These are phyloP conservation scores for Diploscapter pachys DNA, from an alignment of 1,140 invertebrate genomes.

Conservation along the genomic window DNA sequence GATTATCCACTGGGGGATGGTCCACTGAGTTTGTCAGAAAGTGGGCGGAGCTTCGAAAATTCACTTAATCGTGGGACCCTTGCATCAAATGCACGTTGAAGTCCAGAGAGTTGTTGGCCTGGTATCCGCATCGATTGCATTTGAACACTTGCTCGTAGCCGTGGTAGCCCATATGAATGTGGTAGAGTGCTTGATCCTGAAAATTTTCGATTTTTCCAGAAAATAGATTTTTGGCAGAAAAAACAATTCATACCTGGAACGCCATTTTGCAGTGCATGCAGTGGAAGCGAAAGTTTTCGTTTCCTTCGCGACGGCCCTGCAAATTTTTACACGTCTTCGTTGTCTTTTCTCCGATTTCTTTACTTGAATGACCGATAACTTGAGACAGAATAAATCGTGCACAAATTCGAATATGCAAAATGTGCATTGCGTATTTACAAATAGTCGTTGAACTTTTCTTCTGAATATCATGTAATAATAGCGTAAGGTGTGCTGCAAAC, in stretches of 20 bases:
- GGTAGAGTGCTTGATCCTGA: slow-evolving; percentile 82
- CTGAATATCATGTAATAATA: neutral
- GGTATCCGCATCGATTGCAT: slow-evolving; percentile 85
- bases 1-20: too few relatives aligned
- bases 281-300: slow-evolving; percentile 58
- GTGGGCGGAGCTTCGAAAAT: too few relatives aligned
- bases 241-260: slow-evolving; percentile 15
- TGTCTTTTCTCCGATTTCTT: neutral
- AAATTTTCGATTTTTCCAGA: slow-evolving; percentile 61
- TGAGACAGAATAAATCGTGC: too few relatives aligned
- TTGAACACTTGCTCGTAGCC: slow-evolving; percentile 81
- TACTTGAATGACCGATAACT: neutral
- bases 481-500: too few relatives aligned
- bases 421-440: neutral
- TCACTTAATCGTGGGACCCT: slow-evolving; percentile 46
- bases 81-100: slow-evolving; percentile 87
- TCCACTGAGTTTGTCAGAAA: too few relatives aligned
- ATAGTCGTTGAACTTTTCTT: slow-evolving; percentile 2
- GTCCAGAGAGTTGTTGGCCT: slow-evolving; percentile 74
- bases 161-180: slow-evolving; percentile 92
- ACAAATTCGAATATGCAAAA: too few relatives aligned
- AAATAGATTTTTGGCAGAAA: neutral
- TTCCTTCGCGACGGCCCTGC: neutral
- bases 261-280: slow-evolving; percentile 82
- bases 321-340: neutral